phyloP scores from a whole-genome alignment of 37 sponge, comb jelly and placozoan genomes.

The Mnemiopsis leidyi region DNA sequence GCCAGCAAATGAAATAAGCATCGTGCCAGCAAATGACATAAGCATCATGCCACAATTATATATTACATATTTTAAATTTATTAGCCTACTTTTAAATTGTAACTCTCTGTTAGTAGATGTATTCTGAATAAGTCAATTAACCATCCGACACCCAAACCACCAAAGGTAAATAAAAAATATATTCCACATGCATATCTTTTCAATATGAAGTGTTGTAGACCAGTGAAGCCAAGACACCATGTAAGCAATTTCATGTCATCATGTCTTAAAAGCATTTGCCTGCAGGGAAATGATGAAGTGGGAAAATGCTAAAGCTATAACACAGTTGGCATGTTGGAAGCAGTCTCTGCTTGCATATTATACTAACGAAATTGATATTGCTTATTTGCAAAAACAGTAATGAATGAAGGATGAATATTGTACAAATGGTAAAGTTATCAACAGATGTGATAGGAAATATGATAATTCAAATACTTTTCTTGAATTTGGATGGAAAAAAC shows the following conservation, averaged over 20 bases:
- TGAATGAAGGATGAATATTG: no score
- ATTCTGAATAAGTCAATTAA: constrained; percentile 5
- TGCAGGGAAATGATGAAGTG: neutral
- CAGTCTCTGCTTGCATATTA: no score
- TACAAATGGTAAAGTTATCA: no score
- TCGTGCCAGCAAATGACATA: no score
- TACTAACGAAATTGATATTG: no score
- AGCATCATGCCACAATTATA: no score
- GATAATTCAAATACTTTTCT: no score
- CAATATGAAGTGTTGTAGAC: constrained; percentile 10
- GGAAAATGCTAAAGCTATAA: neutral
- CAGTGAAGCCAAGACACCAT: neutral
- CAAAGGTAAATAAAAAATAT: neutral
- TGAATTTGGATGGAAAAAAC: no score
- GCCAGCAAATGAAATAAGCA: no score
- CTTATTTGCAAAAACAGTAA: no score
- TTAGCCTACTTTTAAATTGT: neutral
- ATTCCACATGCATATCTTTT: neutral
- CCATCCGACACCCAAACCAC: constrained; percentile 19
- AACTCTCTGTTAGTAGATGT: constrained; percentile 11
- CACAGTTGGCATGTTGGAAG: neutral
- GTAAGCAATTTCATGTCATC: constrained; percentile 45
- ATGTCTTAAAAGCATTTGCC: neutral
- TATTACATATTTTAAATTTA: neutral
- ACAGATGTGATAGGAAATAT: no score